A percentile compares a stretch with the other conserved stretches of the same genome.
These are phyloP conservation scores for Drosophila seguyi DNA, from an alignment of 1,140 invertebrate species.

Conservation along the genomic window DNA sequence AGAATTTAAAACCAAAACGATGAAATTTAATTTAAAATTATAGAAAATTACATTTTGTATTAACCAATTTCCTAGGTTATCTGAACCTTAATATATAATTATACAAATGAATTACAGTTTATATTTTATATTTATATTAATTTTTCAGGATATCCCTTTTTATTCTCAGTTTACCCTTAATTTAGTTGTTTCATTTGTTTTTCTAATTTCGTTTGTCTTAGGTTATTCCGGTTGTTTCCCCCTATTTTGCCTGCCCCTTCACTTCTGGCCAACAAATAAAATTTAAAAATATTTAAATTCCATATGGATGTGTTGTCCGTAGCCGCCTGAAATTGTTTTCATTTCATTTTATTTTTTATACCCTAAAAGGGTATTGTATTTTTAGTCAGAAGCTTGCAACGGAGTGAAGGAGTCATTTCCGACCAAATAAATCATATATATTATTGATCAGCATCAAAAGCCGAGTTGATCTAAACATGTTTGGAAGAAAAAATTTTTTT, in stretches of 20 bases:
- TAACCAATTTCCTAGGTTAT: not conserved
- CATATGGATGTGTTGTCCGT: conserved; percentile 39
- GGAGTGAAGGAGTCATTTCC: too few species aligned
- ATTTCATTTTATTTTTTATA: conserved; percentile 29
- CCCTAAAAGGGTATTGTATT: too few species aligned
- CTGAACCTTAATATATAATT: not conserved
- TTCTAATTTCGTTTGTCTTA: conserved; percentile 4
- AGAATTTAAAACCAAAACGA: not conserved
- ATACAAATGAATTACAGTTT: not conserved
- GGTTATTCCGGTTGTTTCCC: conserved; percentile 30
- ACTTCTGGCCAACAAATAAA: conserved; percentile 44
- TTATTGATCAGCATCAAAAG: too few species aligned
- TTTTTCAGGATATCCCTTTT: not conserved
- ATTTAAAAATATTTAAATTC: conserved; percentile 74
- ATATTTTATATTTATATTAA: not conserved
- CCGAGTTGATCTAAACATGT: too few species aligned
- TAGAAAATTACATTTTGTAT: not conserved
- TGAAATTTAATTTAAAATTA: not conserved
- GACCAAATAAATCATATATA: too few species aligned
- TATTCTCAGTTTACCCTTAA: not conserved
- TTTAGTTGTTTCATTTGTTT: conserved; percentile 9
- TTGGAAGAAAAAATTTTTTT: too few species aligned
- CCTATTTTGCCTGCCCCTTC: not conserved
- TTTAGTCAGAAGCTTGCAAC: too few species aligned
- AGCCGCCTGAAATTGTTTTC: conserved; percentile 53